Percentiles rank a stretch among this genome's conserved stretches.
Conservation (phyloP, 1,140 invertebrate genomes). For the Venturia canescens region DNA sequence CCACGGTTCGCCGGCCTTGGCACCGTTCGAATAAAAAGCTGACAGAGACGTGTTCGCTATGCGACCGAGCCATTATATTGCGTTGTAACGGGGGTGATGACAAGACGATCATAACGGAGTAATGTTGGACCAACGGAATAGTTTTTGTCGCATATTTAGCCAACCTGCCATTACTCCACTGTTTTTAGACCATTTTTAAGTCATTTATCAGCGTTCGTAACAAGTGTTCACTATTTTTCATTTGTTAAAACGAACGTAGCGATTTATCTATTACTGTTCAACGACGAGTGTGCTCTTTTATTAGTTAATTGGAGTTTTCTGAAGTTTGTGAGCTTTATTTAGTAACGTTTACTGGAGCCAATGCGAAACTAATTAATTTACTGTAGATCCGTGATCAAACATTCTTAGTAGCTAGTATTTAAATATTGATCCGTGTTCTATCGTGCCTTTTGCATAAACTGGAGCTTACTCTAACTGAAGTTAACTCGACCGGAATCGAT, state of each 20-base stretch:
- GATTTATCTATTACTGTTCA: not conserved
- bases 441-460: no score
- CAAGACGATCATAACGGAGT: conserved; percentile 13
- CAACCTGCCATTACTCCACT: conserved; percentile 4
- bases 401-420: no score
- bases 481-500: no score
- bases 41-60: conserved; percentile 21
- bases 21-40: conserved; percentile 33
- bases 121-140: conserved; percentile 25
- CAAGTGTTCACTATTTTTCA: not conserved
- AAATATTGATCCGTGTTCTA: no score
- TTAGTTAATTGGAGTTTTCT: not conserved
- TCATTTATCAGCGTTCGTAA: not conserved
- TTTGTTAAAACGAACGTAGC: not conserved
- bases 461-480: no score
- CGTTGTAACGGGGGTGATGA: conserved; percentile 8
- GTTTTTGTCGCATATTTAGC: conserved; percentile 4
- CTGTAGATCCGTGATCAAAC: no score
- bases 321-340: not conserved
- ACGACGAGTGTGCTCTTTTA: not conserved
- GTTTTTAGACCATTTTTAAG: conserved; percentile 1
- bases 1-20: conserved; percentile 43
- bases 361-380: no score
- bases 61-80: not conserved
- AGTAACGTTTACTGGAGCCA: not conserved